Conservation (phyloP, 1,140 invertebrate genomes). For the Asbolus verrucosus region DNA sequence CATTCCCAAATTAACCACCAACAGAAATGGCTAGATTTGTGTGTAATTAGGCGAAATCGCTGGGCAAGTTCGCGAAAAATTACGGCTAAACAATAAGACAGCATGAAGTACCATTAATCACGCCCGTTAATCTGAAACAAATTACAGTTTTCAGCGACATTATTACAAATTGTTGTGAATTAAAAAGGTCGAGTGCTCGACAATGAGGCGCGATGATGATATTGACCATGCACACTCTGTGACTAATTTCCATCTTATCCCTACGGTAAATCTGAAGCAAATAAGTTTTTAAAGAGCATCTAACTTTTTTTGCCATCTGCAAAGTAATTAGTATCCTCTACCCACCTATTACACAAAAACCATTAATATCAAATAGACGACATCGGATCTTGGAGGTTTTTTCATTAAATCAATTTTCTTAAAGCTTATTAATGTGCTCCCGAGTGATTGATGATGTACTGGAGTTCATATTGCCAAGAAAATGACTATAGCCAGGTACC, state of each 20-base stretch:
- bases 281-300: not conserved
- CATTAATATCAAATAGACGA: constrained; percentile 22
- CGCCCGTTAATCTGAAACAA: constrained; percentile 25
- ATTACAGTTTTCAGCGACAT: constrained; percentile 25
- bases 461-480: constrained; percentile 15
- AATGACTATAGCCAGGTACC: not conserved
- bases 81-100: constrained; percentile 25
- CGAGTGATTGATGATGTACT: constrained; percentile 40
- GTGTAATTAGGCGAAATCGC: constrained; percentile 24
- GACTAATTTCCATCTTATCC: constrained; percentile 17
- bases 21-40: constrained; percentile 18
- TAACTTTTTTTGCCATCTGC: not conserved
- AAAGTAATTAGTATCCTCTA: constrained; percentile 20
- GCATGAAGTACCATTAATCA: constrained; percentile 8
- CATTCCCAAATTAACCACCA: constrained; percentile 18
- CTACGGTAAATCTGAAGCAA: not conserved
- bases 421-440: constrained; percentile 37
- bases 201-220: constrained; percentile 19
- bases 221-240: not conserved
- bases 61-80: constrained; percentile 20
- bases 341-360: constrained; percentile 3
- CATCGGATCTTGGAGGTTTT: constrained; percentile 1
- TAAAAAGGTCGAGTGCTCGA: constrained; percentile 11
- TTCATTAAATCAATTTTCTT: constrained; percentile 46
- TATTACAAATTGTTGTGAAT: constrained; percentile 22